Conservation (phyloP, 2,113 vertebrate genomes). For the Pelecanoides urinatrix region DNA sequence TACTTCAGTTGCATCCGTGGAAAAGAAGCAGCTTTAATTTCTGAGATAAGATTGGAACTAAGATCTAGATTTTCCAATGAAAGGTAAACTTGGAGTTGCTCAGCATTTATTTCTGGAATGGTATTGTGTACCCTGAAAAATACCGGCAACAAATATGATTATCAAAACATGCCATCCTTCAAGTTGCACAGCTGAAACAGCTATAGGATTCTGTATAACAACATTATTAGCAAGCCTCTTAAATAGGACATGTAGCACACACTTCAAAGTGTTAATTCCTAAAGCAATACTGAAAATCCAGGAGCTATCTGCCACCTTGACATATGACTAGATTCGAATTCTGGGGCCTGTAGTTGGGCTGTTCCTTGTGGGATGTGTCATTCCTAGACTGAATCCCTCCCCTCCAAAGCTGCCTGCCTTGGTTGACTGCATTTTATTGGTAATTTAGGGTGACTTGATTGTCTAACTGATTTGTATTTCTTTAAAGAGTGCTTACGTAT, state of each 20-base stretch:
- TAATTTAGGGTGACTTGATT: not conserved
- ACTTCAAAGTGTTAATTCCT: not conserved
- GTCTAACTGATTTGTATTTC: not conserved
- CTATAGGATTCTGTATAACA: not conserved
- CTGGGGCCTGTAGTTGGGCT: not conserved
- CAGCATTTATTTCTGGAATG: constrained; percentile 76
- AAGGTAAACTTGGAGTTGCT: constrained; percentile 76
- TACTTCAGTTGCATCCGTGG: constrained; percentile 83
- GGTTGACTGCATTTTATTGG: not conserved
- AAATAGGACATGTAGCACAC: not conserved
- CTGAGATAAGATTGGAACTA: constrained; percentile 82
- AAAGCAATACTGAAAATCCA: not conserved
- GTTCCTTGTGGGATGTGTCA: not conserved
- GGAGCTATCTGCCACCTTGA: not conserved
- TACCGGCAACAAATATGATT: not conserved
- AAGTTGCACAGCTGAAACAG: not conserved
- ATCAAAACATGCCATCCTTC: not conserved
- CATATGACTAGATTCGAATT: not conserved
- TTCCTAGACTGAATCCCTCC: not conserved
- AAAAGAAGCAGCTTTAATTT: constrained; percentile 80
- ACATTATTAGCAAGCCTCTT: not conserved
- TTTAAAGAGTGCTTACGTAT: not conserved
- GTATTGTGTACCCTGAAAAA: constrained; percentile 80
- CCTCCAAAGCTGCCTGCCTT: not conserved
- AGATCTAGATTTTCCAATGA: constrained; percentile 82